Evolutionary conservation across 2,113 vertebrate species (phyloP).

Genomic region (Prunella himalayana): DNA sequence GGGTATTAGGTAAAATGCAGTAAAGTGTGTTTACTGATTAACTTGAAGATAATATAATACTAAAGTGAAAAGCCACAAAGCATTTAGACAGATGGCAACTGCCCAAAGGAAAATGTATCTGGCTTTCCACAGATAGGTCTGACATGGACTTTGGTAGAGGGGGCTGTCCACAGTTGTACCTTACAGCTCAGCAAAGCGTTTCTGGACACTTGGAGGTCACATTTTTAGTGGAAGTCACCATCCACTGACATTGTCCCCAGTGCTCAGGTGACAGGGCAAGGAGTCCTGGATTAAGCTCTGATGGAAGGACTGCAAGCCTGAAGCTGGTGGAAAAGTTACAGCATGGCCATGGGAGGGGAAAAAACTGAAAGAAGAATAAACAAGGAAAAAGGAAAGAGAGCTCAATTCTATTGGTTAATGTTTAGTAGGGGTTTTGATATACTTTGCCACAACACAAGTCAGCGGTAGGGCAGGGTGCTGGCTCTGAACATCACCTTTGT

Average conservation of each 20-base stretch:
- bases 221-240: neutral
- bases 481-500: neutral
- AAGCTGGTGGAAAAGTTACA: neutral
- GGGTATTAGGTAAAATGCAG: neutral
- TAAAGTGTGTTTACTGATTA: neutral
- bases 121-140: neutral
- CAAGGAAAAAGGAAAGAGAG: neutral
- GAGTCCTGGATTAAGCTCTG: neutral
- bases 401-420: neutral
- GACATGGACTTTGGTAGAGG: neutral
- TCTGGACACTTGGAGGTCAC: neutral
- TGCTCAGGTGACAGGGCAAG: fast-evolving
- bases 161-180: neutral
- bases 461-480: neutral
- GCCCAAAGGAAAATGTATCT: neutral
- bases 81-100: neutral
- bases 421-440: neutral
- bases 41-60: neutral
- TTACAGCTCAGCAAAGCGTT: neutral
- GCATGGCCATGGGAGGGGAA: neutral
- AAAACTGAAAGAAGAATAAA: neutral
- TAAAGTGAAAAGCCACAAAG: neutral
- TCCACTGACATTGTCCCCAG: neutral
- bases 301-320: neutral
- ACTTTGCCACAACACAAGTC: neutral